Evolutionary conservation across 1,140 invertebrate species (phyloP), one percentile per base, ranked within the genome.

Genomic region (Bathynomus jamesi): DNA sequence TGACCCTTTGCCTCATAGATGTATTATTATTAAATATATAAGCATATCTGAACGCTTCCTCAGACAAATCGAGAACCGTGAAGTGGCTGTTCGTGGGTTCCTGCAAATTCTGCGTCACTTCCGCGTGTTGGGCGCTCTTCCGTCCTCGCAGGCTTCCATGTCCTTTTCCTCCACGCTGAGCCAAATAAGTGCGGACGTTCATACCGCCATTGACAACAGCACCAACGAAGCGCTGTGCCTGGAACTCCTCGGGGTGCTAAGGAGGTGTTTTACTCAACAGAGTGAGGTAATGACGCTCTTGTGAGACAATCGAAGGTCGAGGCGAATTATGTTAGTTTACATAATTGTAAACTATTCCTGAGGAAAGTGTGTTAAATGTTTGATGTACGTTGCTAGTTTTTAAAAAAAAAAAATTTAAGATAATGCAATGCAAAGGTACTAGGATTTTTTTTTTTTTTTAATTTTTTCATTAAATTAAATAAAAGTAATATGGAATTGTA

Each of bases 171-270:
- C 72, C 25, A 72, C 77, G 11, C 63, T 78, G 46, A 71, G 61
- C 28, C 70, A 70, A 62, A 40, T 75, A 10, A 73, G 77, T 72
- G 78, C 81, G 27, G 77, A 79, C 60, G 71, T 78, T 46, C 77
- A 79, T 28, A 69, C 76, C 4, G 74, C 67, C 17, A 79, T 81
- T 63, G 81, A 80, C 65, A 78, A 78, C n/a, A 78, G 78, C 21
- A 80, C 79, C 69, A 83, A 83, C 73, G 82, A 83, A 71, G 80
- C 81, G 2, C 75, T 84, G 28, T 84, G 83, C 75, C 75, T 84
- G 31, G 83, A 85, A 76, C 80, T 84, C 21, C 72, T 85, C 40
- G 81, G 81, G 13, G 80, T 83, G 64, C 71, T 85, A 17, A 77
- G 81, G 27, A 68, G 83, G 62, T 81, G 80, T 74, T 79, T 84